These are phyloP conservation scores for Cyanoliseus patagonus DNA, from an alignment of 2,113 vertebrate species.

Conservation along the genomic window DNA sequence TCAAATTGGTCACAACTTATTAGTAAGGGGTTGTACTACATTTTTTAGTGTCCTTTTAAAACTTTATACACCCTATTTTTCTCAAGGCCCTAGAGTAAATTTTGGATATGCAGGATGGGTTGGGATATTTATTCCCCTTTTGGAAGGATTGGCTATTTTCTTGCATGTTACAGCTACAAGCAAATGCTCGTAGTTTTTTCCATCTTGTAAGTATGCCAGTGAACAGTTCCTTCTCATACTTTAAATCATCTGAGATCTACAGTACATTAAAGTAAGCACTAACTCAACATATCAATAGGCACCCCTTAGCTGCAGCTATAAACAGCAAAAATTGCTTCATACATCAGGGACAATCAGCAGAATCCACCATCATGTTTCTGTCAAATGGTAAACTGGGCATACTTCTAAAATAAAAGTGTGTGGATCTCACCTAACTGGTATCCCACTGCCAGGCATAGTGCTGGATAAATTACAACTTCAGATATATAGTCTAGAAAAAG, in stretches of 20 bases:
- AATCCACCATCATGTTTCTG: background rate
- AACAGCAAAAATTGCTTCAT: background rate
- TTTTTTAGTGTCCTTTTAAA: constrained; percentile 27
- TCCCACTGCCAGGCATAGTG: background rate
- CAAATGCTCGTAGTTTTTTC: constrained; percentile 33
- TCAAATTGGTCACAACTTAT: constrained; percentile 10
- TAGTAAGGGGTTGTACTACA: background rate
- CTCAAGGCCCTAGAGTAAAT: background rate
- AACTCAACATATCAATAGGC: background rate
- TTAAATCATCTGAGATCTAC: constrained; percentile 31
- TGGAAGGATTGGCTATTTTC: constrained; percentile 22
- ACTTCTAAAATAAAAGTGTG: background rate
- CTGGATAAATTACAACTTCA: background rate
- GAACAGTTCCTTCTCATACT: constrained; percentile 30
- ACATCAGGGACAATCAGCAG: background rate
- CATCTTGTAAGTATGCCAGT: background rate
- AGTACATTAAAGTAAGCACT: background rate
- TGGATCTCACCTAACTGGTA: background rate
- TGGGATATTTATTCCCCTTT: constrained; percentile 10
- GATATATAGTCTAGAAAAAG: background rate
- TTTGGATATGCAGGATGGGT: background rate
- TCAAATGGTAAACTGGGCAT: background rate
- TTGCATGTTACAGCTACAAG: background rate
- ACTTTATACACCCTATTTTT: constrained; percentile 13
- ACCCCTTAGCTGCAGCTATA: background rate